phyloP scores from a whole-genome alignment of 2,797 vertebrate genomes.

The Melanogrammus aeglefinus region DNA sequence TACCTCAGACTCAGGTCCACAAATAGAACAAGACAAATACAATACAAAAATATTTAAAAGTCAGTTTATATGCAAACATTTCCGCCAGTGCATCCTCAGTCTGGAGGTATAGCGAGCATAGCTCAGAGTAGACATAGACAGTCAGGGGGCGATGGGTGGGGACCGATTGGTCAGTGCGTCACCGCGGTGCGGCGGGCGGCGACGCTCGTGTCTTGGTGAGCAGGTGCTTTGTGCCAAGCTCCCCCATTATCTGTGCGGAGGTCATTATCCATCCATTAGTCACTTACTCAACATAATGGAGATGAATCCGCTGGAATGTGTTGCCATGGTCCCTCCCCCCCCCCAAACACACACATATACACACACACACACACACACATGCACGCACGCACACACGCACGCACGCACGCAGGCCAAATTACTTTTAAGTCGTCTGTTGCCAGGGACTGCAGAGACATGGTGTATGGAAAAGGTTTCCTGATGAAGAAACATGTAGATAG shows the following conservation, averaged over 20 bases:
- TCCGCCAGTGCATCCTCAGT: too few relatives aligned
- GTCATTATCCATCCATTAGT: conserved; percentile 55
- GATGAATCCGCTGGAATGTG: conserved; percentile 42
- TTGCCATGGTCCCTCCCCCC: conserved; percentile 17
- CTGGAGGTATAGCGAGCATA: too few relatives aligned
- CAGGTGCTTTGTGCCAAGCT: conserved; percentile 53
- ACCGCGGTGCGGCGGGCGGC: conserved; percentile 3
- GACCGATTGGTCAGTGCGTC: conserved; percentile 51
- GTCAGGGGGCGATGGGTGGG: conserved; percentile 32
- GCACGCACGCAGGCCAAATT: not conserved
- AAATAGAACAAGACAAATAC: too few relatives aligned
- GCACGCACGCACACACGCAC: too few relatives aligned
- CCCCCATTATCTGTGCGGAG: conserved; percentile 55
- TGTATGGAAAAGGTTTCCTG: not conserved
- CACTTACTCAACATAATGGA: conserved; percentile 49
- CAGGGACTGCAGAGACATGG: not conserved
- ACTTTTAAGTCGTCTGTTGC: not conserved
- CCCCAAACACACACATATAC: not conserved
- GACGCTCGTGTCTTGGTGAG: conserved; percentile 43
- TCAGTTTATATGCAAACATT: too few relatives aligned
- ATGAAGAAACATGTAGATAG: not conserved
- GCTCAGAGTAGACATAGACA: not conserved
- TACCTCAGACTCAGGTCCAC: too few relatives aligned
- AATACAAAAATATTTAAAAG: too few relatives aligned
- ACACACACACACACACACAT: too few relatives aligned